phyloP scores from a whole-genome alignment of 2,113 vertebrate genomes.

The Limnothrissa miodon region DNA sequence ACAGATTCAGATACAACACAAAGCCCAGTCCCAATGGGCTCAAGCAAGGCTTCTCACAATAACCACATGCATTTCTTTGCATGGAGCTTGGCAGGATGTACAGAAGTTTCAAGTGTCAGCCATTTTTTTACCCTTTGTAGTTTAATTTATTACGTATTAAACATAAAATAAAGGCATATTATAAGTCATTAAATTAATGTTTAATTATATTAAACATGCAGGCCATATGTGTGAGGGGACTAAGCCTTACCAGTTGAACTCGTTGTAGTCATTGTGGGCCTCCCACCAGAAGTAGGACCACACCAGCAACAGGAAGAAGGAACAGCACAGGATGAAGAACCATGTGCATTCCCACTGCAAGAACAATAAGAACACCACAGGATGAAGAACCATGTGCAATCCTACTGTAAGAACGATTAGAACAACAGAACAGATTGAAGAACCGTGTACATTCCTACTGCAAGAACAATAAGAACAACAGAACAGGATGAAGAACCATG shows the following conservation, averaged over 20 bases:
- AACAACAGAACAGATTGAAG: conserved; percentile 80
- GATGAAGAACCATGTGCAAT: not conserved
- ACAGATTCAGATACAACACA: not conserved
- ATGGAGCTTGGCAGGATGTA: not conserved
- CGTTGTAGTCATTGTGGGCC: conserved; percentile 87
- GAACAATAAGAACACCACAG: conserved; percentile 30
- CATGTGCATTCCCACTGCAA: conserved; percentile 92
- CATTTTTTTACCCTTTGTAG: no score
- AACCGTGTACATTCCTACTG: conserved; percentile 98
- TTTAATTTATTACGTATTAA: no score
- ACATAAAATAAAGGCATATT: no score
- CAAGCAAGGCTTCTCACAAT: not conserved
- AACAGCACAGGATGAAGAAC: conserved; percentile 86
- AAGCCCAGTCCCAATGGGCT: not conserved
- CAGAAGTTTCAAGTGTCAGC: no score
- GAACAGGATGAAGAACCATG: not conserved
- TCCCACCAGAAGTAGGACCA: conserved; percentile 98
- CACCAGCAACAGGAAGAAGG: conserved; percentile 86
- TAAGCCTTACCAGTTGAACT: conserved; percentile 3
- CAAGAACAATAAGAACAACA: conserved; percentile 27
- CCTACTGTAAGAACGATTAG: not conserved
- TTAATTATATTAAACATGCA: no score
- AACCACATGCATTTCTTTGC: not conserved
- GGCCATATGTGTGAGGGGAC: not conserved
- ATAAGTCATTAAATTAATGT: no score